These are phyloP conservation scores for Ennomos quercinarius DNA, from an alignment of 2,888 invertebrate species.

Conservation along the genomic window DNA sequence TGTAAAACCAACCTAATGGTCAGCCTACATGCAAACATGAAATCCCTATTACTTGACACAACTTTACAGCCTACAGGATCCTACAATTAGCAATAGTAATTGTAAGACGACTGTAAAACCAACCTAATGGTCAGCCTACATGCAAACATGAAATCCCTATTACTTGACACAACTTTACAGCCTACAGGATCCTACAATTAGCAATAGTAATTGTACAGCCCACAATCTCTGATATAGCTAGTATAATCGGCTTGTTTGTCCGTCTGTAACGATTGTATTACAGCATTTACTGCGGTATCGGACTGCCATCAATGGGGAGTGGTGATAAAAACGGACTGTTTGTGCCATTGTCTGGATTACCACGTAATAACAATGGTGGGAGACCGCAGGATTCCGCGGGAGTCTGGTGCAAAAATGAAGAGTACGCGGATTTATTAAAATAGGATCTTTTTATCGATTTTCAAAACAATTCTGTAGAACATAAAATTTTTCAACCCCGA, in stretches of 20 bases:
- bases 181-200: too few relatives aligned
- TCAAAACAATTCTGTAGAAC: too few relatives aligned
- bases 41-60: too few relatives aligned
- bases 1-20: too few relatives aligned
- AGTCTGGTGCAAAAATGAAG: constrained; percentile 6
- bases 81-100: neutral
- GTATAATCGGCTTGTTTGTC: constrained; percentile 15
- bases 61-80: too few relatives aligned
- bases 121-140: too few relatives aligned
- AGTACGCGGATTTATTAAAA: neutral
- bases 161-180: too few relatives aligned
- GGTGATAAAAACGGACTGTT: constrained; percentile 21
- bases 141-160: too few relatives aligned
- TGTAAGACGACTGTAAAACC: too few relatives aligned
- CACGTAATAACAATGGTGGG: constrained; percentile 33
- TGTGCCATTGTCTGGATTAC: constrained; percentile 32
- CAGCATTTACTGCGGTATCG: constrained; percentile 17
- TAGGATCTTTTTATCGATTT: too few relatives aligned
- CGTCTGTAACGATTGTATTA: constrained; percentile 4
- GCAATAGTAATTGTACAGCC: constrained; percentile 1
- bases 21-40: too few relatives aligned
- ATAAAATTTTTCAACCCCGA: too few relatives aligned
- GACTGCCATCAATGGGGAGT: constrained; percentile 14
- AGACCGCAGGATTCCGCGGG: constrained; percentile 8
- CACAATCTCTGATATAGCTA: neutral